Percentiles rank a stretch among this genome's conserved stretches.
Evolutionary conservation across 2,888 invertebrate genomes (phyloP).

Genomic region (Melanotus villosus): DNA sequence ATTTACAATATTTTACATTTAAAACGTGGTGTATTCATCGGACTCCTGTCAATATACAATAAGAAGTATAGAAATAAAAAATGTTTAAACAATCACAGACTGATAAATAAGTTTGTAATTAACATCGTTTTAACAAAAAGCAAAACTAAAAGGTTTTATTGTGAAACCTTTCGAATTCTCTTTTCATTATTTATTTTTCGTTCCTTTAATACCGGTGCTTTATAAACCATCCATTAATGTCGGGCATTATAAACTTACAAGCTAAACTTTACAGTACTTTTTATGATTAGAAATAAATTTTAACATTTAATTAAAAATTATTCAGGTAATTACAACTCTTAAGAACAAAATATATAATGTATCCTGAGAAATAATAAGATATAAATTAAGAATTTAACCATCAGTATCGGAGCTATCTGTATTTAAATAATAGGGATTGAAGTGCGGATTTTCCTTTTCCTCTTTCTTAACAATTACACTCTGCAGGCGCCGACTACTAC

Average conservation of each 20-base stretch:
- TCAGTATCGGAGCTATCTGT: conserved; percentile 7
- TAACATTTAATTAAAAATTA: background rate
- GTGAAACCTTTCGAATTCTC: no score
- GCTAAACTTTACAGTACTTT: background rate
- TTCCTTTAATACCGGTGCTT: no score
- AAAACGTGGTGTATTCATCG: no score
- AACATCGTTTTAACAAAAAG: no score
- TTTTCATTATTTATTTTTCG: no score
- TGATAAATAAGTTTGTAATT: no score
- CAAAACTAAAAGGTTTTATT: no score
- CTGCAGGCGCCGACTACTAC: conserved; percentile 36
- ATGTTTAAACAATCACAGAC: no score
- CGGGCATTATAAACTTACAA: background rate
- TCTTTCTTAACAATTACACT: conserved; percentile 52
- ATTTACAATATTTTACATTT: no score
- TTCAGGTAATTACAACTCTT: background rate
- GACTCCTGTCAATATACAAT: no score
- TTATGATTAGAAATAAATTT: background rate
- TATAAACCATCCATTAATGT: no score
- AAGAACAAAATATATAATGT: background rate
- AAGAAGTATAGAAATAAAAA: no score
- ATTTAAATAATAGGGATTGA: background rate
- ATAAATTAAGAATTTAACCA: background rate
- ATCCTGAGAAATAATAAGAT: conserved; percentile 9
- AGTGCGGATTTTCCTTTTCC: conserved; percentile 10